Base-by-base conservation (phyloP, 2,888 invertebrate species). In the Campoplex capitator region DNA sequence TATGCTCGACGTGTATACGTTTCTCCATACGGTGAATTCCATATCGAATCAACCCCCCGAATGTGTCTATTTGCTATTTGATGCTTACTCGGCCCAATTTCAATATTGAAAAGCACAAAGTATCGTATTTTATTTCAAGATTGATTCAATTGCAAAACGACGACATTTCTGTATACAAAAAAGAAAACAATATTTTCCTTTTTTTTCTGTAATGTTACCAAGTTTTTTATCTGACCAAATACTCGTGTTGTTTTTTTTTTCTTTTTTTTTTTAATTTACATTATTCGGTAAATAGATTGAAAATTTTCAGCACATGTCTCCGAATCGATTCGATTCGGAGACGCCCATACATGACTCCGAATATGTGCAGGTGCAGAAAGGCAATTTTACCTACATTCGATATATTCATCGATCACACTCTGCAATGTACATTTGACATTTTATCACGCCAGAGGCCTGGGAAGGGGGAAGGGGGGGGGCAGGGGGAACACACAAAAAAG, bases 391-490 rank as follows among this genome's bases (percentile, higher is more conserved):
- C 68, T 68, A 42, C 67, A 54, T 68, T 68, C 35, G 68, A 68
- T 16, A 78, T 54, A 78, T 78, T 78, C 78, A 78, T 78, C 78
- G 67, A 68, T 78, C 78, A 68, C 68, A 23, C 16, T 67, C 78
- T 56, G 38, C 68, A 54, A 77, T 67, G 67, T 54, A 42, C 48
- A 56, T 67, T 35, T 78, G 78, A 78, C 77, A 65, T 77, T 51
- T 77, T 65, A 77, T 77, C 77, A 65, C 65, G 23, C n/a, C 51
- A 35, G 45, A 18, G 23, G 23, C 23, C 23, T 23, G 23, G 23
- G 23, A 0, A 23, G 23, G 23, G 23, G 23, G 23, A 23, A 0
- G 23, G 23, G 23, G 23, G 0, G 23, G 23, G 58, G 32, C 42
- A 35, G 3, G 45, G 28, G 45, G 48, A 16, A 48, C 23, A 28